phyloP scores from a whole-genome alignment of 2,113 vertebrate species.

The Prionailurus viverrinus region DNA sequence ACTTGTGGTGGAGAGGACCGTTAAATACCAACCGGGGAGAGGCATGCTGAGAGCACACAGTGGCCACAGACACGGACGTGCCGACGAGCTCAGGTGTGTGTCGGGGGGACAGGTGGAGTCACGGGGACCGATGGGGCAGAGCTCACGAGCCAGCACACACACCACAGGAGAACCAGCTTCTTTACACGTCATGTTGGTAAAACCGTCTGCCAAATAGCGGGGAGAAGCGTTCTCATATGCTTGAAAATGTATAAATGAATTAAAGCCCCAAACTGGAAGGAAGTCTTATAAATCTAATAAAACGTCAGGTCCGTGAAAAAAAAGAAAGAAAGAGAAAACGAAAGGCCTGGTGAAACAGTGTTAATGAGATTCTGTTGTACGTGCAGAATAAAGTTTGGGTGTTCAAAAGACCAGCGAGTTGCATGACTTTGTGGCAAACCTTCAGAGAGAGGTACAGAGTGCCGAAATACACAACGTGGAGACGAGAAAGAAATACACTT shows the following conservation, averaged over 20 bases:
- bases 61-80: fast-evolving
- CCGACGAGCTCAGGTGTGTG: neutral
- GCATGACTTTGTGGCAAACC: neutral
- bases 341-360: neutral
- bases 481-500: neutral
- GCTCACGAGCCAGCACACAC: too few species aligned
- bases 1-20: neutral
- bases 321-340: neutral
- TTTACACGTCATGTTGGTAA: too few species aligned
- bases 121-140: neutral
- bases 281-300: neutral
- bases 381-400: neutral
- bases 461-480: neutral
- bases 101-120: neutral
- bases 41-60: fast-evolving
- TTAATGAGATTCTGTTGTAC: neutral
- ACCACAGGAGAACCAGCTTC: too few species aligned
- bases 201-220: neutral
- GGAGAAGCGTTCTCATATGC: neutral
- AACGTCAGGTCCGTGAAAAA: neutral
- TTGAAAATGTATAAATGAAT: neutral
- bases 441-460: neutral
- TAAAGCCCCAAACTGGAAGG: neutral
- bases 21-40: neutral
- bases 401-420: neutral